A percentile compares a stretch with the other conserved stretches of the same genome.
Conservation (phyloP, 1,140 invertebrate genomes). For the Thrips palmi region DNA sequence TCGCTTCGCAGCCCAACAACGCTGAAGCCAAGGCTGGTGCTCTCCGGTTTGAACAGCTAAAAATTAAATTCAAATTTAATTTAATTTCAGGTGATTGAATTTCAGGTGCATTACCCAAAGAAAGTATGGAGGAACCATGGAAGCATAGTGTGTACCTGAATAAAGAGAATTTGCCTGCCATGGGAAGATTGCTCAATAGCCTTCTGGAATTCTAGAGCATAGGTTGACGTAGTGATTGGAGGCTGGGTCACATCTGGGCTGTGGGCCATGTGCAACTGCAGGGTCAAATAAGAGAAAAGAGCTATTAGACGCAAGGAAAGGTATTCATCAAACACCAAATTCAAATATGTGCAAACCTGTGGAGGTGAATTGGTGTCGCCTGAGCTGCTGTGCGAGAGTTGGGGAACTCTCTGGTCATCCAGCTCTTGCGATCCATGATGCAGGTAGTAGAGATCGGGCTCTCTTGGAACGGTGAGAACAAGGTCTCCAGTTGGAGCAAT, state of each 20-base stretch:
- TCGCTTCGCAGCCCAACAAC: conserved; percentile 52
- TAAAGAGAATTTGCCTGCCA: conserved; percentile 38
- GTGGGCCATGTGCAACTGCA: not conserved
- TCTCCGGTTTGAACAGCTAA: conserved; percentile 50
- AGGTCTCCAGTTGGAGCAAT: conserved; percentile 54
- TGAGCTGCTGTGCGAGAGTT: conserved; percentile 29
- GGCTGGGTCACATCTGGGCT: conserved; percentile 28
- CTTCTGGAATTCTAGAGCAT: conserved; percentile 41
- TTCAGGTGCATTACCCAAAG: not conserved
- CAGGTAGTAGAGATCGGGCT: conserved; percentile 18
- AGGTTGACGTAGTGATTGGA: conserved; percentile 36
- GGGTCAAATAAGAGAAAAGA: not conserved
- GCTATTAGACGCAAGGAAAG: not conserved
- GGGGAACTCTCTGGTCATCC: conserved; percentile 32
- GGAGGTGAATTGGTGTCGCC: conserved; percentile 22
- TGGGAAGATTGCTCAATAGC: conserved; percentile 39
- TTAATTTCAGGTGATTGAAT: not conserved
- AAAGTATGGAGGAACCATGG: conserved; percentile 3
- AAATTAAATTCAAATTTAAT: conserved; percentile 12
- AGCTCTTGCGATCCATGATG: conserved; percentile 26
- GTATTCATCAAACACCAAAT: not conserved
- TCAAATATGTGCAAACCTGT: conserved; percentile 7
- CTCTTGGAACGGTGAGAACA: conserved; percentile 31
- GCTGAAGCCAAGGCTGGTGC: conserved; percentile 54
- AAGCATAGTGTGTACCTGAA: conserved; percentile 26